Conservation (phyloP, 2,797 vertebrate genomes). For the Pseudochromis fuscus region DNA sequence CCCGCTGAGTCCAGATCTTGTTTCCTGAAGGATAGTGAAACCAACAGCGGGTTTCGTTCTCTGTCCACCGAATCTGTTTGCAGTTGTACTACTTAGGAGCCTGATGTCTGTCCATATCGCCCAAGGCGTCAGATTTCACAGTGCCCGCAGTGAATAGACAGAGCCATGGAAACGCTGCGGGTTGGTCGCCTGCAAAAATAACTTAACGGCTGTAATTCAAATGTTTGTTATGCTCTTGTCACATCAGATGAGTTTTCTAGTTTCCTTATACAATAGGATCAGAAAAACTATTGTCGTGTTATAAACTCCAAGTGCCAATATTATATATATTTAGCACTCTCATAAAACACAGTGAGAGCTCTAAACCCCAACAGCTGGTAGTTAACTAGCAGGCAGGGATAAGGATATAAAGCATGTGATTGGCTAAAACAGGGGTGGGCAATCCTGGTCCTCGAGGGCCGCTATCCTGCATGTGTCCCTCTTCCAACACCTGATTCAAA, state of each 20-base stretch:
- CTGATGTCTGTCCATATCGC: conserved; percentile 41
- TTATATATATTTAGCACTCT: too few relatives aligned
- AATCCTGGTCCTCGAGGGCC: too few relatives aligned
- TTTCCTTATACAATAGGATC: background rate
- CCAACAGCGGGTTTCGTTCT: conserved; percentile 14
- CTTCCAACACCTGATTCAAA: too few relatives aligned
- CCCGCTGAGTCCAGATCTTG: conserved; percentile 34
- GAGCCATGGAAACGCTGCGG: conserved; percentile 11
- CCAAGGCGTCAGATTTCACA: conserved; percentile 28
- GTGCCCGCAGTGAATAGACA: conserved; percentile 7
- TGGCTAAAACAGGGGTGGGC: too few relatives aligned
- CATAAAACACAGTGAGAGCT: background rate
- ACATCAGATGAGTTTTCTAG: conserved; percentile 10
- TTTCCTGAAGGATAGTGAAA: conserved; percentile 43
- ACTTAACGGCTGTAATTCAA: conserved; percentile 25
- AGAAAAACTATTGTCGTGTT: background rate
- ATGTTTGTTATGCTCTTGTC: conserved; percentile 26
- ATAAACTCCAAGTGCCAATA: background rate
- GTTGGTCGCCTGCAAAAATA: conserved; percentile 23
- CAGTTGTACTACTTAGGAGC: conserved; percentile 27
- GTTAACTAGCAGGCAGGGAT: background rate
- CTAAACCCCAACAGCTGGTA: background rate
- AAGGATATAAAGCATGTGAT: too few relatives aligned
- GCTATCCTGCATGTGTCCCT: too few relatives aligned
- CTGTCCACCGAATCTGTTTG: conserved; percentile 36